Conservation (phyloP, 2,888 invertebrate species). For the Dryobotodes eremita region DNA sequence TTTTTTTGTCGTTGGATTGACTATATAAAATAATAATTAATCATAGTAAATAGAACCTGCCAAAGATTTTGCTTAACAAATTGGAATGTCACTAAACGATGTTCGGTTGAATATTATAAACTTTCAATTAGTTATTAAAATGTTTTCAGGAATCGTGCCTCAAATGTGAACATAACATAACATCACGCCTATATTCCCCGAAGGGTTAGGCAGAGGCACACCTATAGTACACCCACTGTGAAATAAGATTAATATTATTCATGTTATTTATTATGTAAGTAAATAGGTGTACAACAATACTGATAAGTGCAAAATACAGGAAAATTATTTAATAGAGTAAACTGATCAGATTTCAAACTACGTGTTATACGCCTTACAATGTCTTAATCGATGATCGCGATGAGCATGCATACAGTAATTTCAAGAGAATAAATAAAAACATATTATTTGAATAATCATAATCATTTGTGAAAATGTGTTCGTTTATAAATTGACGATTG, state of each 20-base stretch:
- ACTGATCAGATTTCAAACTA: conserved; percentile 76
- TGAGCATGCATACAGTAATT: conserved; percentile 78
- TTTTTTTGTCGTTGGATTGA: not conserved
- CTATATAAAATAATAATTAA: not conserved
- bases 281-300: conserved; percentile 63
- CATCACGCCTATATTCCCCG: too few relatives aligned
- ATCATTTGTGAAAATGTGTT: not conserved
- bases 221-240: too few relatives aligned
- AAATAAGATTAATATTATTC: conserved; percentile 9
- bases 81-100: not conserved
- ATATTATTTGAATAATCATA: conserved; percentile 6
- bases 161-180: conserved; percentile 48
- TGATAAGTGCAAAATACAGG: conserved; percentile 80
- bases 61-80: not conserved
- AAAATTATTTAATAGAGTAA: conserved; percentile 82
- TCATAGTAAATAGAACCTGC: too few relatives aligned
- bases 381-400: conserved; percentile 86
- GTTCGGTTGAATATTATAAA: not conserved
- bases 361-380: conserved; percentile 87
- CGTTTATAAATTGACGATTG: conserved; percentile 3
- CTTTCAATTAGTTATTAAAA: not conserved
- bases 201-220: too few relatives aligned
- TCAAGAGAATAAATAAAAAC: conserved; percentile 6
- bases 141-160: conserved; percentile 39
- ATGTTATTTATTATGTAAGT: conserved; percentile 59